phyloP scores from a whole-genome alignment of 2,888 invertebrate genomes.

The Caenorhabditis panamensis region DNA sequence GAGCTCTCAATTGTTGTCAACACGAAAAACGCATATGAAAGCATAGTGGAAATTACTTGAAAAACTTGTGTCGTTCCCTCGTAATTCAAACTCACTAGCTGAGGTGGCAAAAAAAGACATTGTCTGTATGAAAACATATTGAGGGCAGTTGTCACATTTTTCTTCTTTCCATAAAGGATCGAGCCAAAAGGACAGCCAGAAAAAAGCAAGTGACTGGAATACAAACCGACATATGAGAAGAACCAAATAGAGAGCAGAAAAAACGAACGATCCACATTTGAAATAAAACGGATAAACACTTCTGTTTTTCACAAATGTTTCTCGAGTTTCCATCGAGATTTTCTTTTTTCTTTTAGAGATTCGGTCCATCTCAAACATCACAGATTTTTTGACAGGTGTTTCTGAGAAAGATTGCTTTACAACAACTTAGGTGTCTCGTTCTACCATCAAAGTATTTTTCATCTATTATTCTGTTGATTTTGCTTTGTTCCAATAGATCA shows the following conservation, averaged over 20 bases:
- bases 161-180: slow-evolving; percentile 49
- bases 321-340: slow-evolving; percentile 25
- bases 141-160: slow-evolving; percentile 51
- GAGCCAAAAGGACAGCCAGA: slow-evolving; percentile 57
- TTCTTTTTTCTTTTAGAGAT: slow-evolving; percentile 44
- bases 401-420: slow-evolving; percentile 4
- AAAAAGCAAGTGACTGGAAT: slow-evolving; percentile 47
- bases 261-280: slow-evolving; percentile 41
- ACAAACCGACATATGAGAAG: slow-evolving; percentile 38
- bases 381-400: slow-evolving; percentile 55
- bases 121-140: slow-evolving; percentile 49
- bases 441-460: slow-evolving; percentile 46
- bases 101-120: slow-evolving; percentile 50
- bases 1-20: slow-evolving; percentile 58
- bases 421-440: background rate
- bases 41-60: slow-evolving; percentile 65
- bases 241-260: slow-evolving; percentile 30
- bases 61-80: no score
- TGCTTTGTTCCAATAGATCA: slow-evolving; percentile 47
- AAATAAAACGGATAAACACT: slow-evolving; percentile 50
- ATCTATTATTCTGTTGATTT: slow-evolving; percentile 55
- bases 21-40: slow-evolving; percentile 61
- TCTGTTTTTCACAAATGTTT: slow-evolving; percentile 22
- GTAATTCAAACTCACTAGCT: slow-evolving; percentile 49
- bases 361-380: slow-evolving; percentile 63